Conservation (phyloP, 2,797 vertebrate genomes). For the Cossypha niveicapilla region DNA sequence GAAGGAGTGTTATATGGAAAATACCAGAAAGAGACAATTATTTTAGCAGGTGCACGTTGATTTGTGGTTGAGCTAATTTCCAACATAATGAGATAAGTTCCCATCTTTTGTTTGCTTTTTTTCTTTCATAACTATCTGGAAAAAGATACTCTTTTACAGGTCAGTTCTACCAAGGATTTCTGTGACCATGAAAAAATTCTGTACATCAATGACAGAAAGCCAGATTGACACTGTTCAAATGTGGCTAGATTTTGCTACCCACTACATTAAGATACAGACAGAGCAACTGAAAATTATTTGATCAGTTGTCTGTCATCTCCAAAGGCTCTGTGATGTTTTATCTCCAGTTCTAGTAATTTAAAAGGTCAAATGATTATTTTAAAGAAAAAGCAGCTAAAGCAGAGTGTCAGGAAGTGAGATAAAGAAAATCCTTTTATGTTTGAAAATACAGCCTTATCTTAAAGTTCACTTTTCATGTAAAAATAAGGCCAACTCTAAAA, state of each 20-base stretch:
- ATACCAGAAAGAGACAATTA: neutral
- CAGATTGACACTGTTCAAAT: neutral
- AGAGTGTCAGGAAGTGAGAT: constrained; percentile 24
- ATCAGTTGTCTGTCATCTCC: neutral
- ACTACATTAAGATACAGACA: neutral
- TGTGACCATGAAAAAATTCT: neutral
- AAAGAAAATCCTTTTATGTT: constrained; percentile 44
- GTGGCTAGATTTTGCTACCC: neutral
- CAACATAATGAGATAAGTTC: neutral
- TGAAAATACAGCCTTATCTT: constrained; percentile 26
- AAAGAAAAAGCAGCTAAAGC: neutral
- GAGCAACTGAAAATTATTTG: neutral
- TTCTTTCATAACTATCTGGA: neutral
- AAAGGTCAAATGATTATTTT: constrained; percentile 7
- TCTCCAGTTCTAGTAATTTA: neutral
- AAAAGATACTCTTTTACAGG: neutral
- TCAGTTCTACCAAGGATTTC: neutral
- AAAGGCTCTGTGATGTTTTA: neutral
- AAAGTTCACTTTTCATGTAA: neutral
- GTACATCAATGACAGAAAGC: neutral
- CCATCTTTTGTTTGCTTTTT: rapidly evolving
- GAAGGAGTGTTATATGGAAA: neutral
- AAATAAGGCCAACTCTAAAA: neutral
- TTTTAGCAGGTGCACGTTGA: constrained; percentile 1
- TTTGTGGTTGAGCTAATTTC: neutral